Evolutionary conservation across 2,113 vertebrate genomes (phyloP), one percentile per base, ranked within the genome.

Genomic region (Zeus faber): DNA sequence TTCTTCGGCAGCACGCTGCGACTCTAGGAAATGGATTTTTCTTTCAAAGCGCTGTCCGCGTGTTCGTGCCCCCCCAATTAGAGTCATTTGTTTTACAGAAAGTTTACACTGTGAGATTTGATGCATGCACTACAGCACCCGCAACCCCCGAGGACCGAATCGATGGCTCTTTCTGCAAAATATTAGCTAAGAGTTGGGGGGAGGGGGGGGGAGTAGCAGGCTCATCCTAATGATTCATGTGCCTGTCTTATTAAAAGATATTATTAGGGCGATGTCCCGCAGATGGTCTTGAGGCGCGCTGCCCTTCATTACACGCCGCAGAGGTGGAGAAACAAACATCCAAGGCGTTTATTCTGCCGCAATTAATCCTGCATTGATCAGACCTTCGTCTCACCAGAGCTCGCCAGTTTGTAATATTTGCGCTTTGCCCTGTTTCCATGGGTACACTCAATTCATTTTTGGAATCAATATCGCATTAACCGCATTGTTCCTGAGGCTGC

Each of bases 401-500:
- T 14, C 33, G 72, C 61, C 63, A 79, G 68, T 85, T 87, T 81
- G 75, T 82, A 80, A 81, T 85, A 84, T 81, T 74, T 69, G 61
- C 54, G 65, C 56, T 59, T 82, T 58, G 40, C 58, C 40, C 44
- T 74, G 74, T 77, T 82, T 71, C 70, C 70, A 60, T 70, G 62
- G 33, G 46, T 79, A 69, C 72, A 70, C 76, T 77, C 65, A 65
- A 70, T 81, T 86, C 74, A 81, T 82, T 82, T 85, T 71, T 76
- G n/a, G 13, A 79, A 85, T 89, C 83, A 76, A 88, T 89, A 87
- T 58, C 60, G 74, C 77, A 82, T 88, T 88, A 84, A 77, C 76
- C 54, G 44, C 54, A 60, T 40, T 55, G 41, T 76, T 85, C 74
- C 76, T 56, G 24, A 67, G 73, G 69, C 55, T 54, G 27, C 8